These are phyloP conservation scores for Plotosus lineatus DNA, from an alignment of 2,113 vertebrate species.

Conservation along the genomic window DNA sequence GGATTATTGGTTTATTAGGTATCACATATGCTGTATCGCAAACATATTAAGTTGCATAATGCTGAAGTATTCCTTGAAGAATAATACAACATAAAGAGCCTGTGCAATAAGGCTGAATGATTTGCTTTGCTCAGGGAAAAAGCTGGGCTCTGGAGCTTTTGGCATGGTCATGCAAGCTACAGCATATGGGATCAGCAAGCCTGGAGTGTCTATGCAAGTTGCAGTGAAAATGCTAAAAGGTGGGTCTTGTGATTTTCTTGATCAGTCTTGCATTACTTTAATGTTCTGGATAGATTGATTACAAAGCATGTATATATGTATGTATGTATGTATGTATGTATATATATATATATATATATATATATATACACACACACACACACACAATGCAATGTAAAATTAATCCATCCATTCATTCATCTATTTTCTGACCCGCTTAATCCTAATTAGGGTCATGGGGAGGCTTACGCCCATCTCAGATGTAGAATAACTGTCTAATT, in stretches of 20 bases:
- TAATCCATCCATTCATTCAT: too few species aligned
- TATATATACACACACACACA: too few species aligned
- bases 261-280: neutral
- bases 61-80: neutral
- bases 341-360: too few species aligned
- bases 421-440: too few species aligned
- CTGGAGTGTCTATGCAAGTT: constrained; percentile 84
- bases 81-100: neutral
- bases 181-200: constrained; percentile 86
- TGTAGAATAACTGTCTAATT: too few species aligned
- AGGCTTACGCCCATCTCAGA: too few species aligned
- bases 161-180: constrained; percentile 91
- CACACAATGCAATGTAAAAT: too few species aligned
- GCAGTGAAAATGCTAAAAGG: constrained; percentile 99
- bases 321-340: too few species aligned
- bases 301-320: too few species aligned
- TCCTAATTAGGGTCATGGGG: too few species aligned
- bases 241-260: constrained; percentile 57
- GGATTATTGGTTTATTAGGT: neutral
- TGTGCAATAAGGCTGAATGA: neutral
- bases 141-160: constrained; percentile 92
- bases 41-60: neutral
- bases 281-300: neutral
- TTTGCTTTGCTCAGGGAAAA: constrained; percentile 73
- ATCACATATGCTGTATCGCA: neutral